Conservation (phyloP, 1,140 invertebrate genomes). For the Triops cancriformis region DNA sequence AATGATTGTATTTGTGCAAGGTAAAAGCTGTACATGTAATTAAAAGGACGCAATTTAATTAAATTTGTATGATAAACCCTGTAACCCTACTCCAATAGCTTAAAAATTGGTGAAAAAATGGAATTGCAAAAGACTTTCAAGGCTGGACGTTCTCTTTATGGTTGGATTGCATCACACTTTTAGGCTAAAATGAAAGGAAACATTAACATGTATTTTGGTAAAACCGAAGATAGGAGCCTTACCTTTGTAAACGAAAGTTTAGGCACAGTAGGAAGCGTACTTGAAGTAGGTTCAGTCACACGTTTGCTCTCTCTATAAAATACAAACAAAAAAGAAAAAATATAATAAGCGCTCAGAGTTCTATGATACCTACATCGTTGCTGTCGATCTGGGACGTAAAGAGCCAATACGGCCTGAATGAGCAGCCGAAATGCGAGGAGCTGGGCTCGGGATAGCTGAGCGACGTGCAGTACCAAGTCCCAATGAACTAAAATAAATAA, state of each 20-base stretch:
- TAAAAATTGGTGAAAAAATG: neutral
- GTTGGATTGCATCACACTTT: neutral
- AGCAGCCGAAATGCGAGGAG: neutral
- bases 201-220: neutral
- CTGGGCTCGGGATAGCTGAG: neutral
- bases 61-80: neutral
- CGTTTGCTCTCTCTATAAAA: neutral
- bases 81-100: neutral
- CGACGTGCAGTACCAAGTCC: neutral
- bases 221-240: neutral
- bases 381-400: neutral
- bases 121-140: neutral
- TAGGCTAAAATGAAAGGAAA: neutral
- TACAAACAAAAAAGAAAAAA: neutral
- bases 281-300: neutral
- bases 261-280: neutral
- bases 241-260: neutral
- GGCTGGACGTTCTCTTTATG: neutral
- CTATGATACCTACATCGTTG: neutral
- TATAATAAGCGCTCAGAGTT: neutral
- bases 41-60: neutral
- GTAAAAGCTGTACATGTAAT: constrained; percentile 10
- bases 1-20: constrained; percentile 10
- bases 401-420: neutral
- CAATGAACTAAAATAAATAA: neutral